phyloP scores from a whole-genome alignment of 30 jellyfish, hydroid and myxozoan species.

The Kudoa iwatai region DNA sequence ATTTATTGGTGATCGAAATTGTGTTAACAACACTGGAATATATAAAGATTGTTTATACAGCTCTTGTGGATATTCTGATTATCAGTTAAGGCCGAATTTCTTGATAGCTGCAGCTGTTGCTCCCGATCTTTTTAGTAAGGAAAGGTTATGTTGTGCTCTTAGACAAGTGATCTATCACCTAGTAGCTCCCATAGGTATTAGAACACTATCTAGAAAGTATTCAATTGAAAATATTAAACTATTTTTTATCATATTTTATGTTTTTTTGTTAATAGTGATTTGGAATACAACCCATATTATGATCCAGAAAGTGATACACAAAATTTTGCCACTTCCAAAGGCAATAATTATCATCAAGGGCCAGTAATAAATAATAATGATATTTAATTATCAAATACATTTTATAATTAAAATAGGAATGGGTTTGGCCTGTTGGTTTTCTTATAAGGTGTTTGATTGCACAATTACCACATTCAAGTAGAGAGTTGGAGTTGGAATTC shows the following conservation, averaged over 20 bases:
- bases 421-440: slow-evolving; percentile 80
- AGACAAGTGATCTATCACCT: slow-evolving; percentile 14
- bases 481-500: slow-evolving; percentile 3
- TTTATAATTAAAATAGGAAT: slow-evolving; percentile 31
- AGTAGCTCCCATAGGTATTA: slow-evolving; percentile 55
- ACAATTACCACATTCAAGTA: background rate
- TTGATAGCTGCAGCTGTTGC: slow-evolving; percentile 85
- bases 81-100: slow-evolving; percentile 64
- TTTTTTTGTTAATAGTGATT: slow-evolving; percentile 15
- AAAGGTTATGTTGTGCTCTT: slow-evolving; percentile 20
- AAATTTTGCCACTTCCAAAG: slow-evolving; percentile 22
- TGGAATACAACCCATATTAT: slow-evolving; percentile 47
- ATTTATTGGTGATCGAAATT: slow-evolving; percentile 1
- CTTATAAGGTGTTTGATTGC: slow-evolving; percentile 18
- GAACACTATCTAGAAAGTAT: slow-evolving; percentile 51
- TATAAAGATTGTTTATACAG: slow-evolving; percentile 29
- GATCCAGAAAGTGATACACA: slow-evolving; percentile 14
- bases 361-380: slow-evolving; percentile 24
- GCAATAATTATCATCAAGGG: slow-evolving; percentile 88
- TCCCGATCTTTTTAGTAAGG: slow-evolving; percentile 18
- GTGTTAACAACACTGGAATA: slow-evolving; percentile 28
- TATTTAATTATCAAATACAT: too few species aligned
- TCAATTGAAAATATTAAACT: too few species aligned
- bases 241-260: too few species aligned
- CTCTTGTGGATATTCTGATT: slow-evolving; percentile 17